Evolutionary conservation across 2,888 invertebrate species (phyloP).

Genomic region (Napeogenes sylphis): DNA sequence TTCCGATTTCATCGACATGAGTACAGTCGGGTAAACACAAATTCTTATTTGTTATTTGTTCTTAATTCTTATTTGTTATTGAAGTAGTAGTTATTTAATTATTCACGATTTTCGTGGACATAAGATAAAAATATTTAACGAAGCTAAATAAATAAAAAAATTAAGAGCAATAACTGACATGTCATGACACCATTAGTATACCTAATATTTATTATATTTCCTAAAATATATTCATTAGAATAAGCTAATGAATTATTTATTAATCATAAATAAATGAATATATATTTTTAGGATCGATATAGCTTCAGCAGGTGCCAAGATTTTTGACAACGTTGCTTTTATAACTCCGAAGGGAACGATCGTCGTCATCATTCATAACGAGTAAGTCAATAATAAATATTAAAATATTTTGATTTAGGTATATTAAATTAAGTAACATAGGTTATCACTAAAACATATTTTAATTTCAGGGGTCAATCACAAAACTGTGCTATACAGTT

Average conservation of each 20-base stretch:
- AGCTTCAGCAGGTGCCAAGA: background rate
- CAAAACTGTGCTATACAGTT: background rate
- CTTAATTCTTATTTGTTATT: no score
- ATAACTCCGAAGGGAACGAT: conserved; percentile 27
- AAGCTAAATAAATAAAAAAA: no score
- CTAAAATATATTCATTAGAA: background rate
- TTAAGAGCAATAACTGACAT: no score
- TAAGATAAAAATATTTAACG: no score
- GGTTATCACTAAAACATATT: background rate
- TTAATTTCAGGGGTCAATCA: background rate
- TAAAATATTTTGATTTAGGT: no score
- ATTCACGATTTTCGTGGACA: no score
- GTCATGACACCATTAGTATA: no score
- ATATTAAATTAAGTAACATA: background rate
- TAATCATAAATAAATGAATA: background rate
- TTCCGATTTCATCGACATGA: no score
- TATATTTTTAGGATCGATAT: conserved; percentile 4
- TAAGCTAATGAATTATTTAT: background rate
- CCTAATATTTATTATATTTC: no score
- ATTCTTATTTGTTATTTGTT: no score
- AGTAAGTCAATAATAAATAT: conserved; percentile 12
- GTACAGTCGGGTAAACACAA: no score
- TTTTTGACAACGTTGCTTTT: conserved; percentile 39
- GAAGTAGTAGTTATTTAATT: background rate
- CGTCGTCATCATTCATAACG: conserved; percentile 21